These are phyloP conservation scores for Symphodus melops DNA, from an alignment of 2,113 vertebrate genomes.

Conservation along the genomic window DNA sequence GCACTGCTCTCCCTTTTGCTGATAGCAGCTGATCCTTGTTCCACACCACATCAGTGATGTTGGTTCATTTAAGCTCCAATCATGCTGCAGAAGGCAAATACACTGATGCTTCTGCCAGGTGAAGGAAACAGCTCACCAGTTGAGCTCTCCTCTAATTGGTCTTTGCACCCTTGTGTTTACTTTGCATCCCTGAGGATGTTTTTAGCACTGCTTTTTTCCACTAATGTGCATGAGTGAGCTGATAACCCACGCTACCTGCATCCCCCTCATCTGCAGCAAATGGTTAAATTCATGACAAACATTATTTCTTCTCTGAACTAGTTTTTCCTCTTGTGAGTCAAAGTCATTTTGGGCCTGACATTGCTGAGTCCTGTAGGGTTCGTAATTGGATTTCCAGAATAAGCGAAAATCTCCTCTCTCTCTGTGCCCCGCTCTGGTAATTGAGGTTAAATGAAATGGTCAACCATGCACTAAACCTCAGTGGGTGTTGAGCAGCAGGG, in stretches of 20 bases:
- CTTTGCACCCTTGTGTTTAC: constrained; percentile 11
- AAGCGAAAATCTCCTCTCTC: constrained; percentile 72
- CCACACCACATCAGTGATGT: constrained; percentile 20
- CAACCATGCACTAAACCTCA: constrained; percentile 70
- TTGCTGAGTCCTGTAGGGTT: constrained; percentile 71
- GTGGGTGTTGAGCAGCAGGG: constrained; percentile 51
- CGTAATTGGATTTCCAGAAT: constrained; percentile 81
- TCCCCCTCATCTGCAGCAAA: constrained; percentile 45
- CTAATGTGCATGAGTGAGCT: constrained; percentile 18
- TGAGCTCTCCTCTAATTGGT: constrained; percentile 40
- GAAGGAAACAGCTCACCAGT: constrained; percentile 30
- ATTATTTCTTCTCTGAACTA: constrained; percentile 58
- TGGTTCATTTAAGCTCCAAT: constrained; percentile 50
- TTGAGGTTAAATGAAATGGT: constrained; percentile 81
- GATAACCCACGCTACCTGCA: constrained; percentile 38
- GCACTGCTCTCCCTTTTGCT: constrained; percentile 40
- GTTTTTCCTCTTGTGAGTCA: constrained; percentile 57
- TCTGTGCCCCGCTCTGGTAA: constrained; percentile 63
- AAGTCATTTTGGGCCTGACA: constrained; percentile 70
- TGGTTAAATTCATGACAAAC: constrained; percentile 53
- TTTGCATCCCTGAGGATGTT: constrained; percentile 30
- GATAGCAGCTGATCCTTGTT: constrained; percentile 47
- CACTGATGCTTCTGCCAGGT: constrained; percentile 3
- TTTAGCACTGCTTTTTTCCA: constrained; percentile 14
- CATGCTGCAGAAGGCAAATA: constrained; percentile 22